phyloP scores from a whole-genome alignment of 2,113 vertebrate species.

The Guaruba guarouba region DNA sequence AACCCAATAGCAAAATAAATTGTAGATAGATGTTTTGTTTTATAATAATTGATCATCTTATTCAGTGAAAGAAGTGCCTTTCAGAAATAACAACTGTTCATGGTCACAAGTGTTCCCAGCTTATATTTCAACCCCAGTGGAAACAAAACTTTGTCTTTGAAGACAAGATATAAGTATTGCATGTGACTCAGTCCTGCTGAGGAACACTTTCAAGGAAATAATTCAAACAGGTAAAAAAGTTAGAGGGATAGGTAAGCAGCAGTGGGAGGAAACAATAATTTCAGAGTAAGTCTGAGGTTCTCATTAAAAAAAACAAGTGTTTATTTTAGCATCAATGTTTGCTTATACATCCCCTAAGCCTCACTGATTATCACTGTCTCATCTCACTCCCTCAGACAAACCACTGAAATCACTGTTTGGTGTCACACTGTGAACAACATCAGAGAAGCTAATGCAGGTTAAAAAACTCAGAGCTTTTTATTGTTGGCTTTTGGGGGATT shows the following conservation, averaged over 20 bases:
- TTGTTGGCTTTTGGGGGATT: not conserved
- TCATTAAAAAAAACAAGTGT: not conserved
- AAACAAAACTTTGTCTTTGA: conserved; percentile 19
- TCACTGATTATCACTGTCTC: not conserved
- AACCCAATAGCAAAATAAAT: conserved; percentile 15
- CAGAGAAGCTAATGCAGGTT: conserved; percentile 1
- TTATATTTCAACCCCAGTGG: not conserved
- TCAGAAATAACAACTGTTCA: conserved; percentile 10
- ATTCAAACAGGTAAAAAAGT: not conserved
- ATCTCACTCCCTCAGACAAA: not conserved
- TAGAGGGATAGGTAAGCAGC: not conserved
- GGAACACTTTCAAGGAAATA: conserved; percentile 14
- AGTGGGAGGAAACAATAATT: not conserved
- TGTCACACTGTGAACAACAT: conserved; percentile 6
- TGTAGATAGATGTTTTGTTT: not conserved
- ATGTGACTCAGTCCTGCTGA: not conserved
- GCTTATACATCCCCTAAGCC: not conserved
- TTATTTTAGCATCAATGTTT: not conserved
- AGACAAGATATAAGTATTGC: not conserved
- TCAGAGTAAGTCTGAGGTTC: not conserved
- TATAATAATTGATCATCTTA: conserved; percentile 6
- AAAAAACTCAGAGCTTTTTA: not conserved
- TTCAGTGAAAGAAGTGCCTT: not conserved
- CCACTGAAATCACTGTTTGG: not conserved
- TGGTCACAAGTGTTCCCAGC: not conserved